Base-by-base conservation (phyloP, 1,140 invertebrate species). In the Bursaphelenchus mucronatus region DNA sequence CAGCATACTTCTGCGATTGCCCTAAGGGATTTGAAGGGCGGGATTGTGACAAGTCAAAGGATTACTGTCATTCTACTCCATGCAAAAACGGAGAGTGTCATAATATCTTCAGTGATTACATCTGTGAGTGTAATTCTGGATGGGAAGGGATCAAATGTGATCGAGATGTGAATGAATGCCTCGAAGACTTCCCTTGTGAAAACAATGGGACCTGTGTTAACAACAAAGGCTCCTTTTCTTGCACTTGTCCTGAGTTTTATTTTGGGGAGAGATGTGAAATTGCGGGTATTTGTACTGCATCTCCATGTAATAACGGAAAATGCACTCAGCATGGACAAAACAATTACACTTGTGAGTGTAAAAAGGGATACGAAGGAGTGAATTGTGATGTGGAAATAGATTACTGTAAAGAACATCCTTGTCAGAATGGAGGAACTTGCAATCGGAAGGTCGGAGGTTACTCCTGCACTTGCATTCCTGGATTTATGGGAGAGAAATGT, bases 361-460 rank as follows among this genome's bases (percentile, higher is more conserved):
- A 68, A 10, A 67, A 63, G n/a, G 82, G 79, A 39, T 83, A 76
- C 58, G 70, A 78, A 61, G 83, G 83, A 8, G 55, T 55, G 0
- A 69, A 74, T 30, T 84, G 83, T 73, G 79, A 83, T 52, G 73
- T 75, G 49, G 54, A 67, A 21, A 73, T 75, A 7, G 71, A 79
- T 44, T 75, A 69, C 47, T 83, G 83, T 58, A 56, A 64, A 41
- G 62, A 64, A 6, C 61, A 65, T 9, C 78, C 79, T 8, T 80
- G 78, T 53, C 15, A 52, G 19, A 81, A 80, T 57, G 76, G 73
- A 6, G 77, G 69, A 0, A 71, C 68, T 44, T 80, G 79, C 58
- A 41, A 66, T 15, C 63, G 55, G 11, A 45, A 61, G n/a, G 19
- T 75, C 40, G 76, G 64, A 3, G 67, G 54, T 10, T 81, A 74